phyloP scores from a whole-genome alignment of 1,140 invertebrate species.

The Mya arenaria region DNA sequence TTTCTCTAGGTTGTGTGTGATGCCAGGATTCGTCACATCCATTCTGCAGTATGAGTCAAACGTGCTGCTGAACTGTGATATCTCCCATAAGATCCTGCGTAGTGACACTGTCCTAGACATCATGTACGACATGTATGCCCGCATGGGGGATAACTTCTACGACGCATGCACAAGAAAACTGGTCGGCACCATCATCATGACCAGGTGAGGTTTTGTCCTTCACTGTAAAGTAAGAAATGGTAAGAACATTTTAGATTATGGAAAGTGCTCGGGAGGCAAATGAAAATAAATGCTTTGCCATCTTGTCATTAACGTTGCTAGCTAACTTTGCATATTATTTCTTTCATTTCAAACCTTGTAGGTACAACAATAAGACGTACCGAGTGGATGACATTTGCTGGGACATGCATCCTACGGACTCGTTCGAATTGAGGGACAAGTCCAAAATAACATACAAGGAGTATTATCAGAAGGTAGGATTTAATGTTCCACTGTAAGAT shows the following conservation, averaged over 20 bases:
- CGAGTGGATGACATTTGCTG: conserved; percentile 93
- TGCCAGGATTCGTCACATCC: conserved; percentile 92
- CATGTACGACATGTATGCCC: conserved; percentile 83
- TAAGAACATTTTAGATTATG: background rate
- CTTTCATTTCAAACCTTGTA: background rate
- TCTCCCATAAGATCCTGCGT: conserved; percentile 89
- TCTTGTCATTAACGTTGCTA: background rate
- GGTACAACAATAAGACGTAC: conserved; percentile 93
- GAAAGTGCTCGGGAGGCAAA: background rate
- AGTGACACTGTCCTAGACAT: conserved; percentile 89
- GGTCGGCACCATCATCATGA: conserved; percentile 89
- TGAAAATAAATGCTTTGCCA: background rate
- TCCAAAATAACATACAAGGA: conserved; percentile 86
- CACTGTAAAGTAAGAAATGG: background rate
- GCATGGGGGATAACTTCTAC: conserved; percentile 82
- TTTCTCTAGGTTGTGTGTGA: conserved; percentile 89
- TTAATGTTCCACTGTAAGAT: background rate
- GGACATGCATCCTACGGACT: conserved; percentile 84
- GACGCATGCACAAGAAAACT: conserved; percentile 84
- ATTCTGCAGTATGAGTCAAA: conserved; percentile 92
- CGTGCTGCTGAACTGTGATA: conserved; percentile 92
- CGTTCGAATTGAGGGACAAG: conserved; percentile 84
- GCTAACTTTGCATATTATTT: background rate
- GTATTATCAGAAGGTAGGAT: conserved; percentile 87
- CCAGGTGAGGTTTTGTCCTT: conserved; percentile 81